Evolutionary conservation across 2,113 vertebrate species (phyloP), one percentile per base, ranked within the genome.

Genomic region (Sclerurus mexicanus): DNA sequence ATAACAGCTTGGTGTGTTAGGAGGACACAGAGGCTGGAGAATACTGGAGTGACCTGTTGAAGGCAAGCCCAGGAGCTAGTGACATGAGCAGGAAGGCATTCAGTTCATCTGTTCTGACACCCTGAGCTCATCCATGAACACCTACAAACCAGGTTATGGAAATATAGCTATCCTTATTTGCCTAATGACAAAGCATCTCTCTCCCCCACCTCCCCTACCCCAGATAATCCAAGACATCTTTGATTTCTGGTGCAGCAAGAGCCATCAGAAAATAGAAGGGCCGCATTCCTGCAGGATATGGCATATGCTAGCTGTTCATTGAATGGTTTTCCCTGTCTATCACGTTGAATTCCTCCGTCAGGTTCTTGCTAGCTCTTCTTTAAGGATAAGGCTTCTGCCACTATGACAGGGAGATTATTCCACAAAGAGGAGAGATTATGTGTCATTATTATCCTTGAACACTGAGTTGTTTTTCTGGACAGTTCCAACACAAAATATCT

Each of bases 271-370:
- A 55, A 74, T 87, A 93, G 83, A 94, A 93, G 42, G 52, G 76
- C 85, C 86, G 47, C 6, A 27, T 96, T 96, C 90, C 92, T 95
- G 90, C 85, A 94, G 96, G 93, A 96, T 91, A 94, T 95, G 52
- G 79, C 95, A 95, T 96, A 96, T 96, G 95, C 44, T 97, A 90
- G 56, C 93, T 97, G 96, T 90, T 96, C 92, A 64, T 33, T 86
- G 93, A 94, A 97, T 96, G 47, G 92, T 14, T 91, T 97, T 88
- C 30, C 87, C 88, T 97, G 96, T 96, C 93, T 85, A 96, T 96
- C 95, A 95, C 78, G 55, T 24, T 93, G 68, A 96, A 93, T 84
- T 95, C 73, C 37, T 95, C 93, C 89, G 92, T 90, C 90, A 90
- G 49, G 40, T 89, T 94, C 79, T 86, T 96, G 42, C n/a, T 93